Conservation (phyloP, 2,797 vertebrate species). For the Esox lucius region DNA sequence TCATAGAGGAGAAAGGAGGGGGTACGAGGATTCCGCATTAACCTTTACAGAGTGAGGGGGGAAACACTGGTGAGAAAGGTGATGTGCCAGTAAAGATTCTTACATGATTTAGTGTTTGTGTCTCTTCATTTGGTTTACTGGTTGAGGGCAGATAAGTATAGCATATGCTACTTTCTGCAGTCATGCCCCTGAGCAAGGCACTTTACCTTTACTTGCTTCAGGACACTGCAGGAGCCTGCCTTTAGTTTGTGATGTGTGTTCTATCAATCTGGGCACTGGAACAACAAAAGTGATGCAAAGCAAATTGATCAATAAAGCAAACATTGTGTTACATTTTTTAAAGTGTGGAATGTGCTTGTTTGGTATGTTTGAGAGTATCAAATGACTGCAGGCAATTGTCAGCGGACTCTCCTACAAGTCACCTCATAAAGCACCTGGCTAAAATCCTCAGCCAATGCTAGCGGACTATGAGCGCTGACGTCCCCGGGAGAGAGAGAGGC, state of each 20-base stretch:
- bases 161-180: background rate
- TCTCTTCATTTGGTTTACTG: conserved; percentile 14
- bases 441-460: too few relatives aligned
- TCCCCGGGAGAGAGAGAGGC: too few relatives aligned
- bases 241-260: background rate
- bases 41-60: too few relatives aligned
- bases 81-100: conserved; percentile 75
- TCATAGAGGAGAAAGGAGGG: too few relatives aligned
- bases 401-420: too few relatives aligned
- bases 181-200: background rate
- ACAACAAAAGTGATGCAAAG: background rate
- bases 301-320: background rate
- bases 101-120: conserved; percentile 58
- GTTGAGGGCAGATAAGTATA: background rate
- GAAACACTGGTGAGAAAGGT: too few relatives aligned
- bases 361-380: too few relatives aligned
- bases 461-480: too few relatives aligned
- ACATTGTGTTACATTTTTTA: background rate
- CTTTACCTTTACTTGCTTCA: background rate
- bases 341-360: background rate
- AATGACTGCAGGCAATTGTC: too few relatives aligned
- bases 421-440: too few relatives aligned
- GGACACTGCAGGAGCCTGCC: background rate
- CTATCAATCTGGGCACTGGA: background rate
- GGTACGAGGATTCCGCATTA: too few relatives aligned